These are phyloP conservation scores for Tauraco erythrolophus DNA, from an alignment of 2,113 vertebrate species.

Conservation along the genomic window DNA sequence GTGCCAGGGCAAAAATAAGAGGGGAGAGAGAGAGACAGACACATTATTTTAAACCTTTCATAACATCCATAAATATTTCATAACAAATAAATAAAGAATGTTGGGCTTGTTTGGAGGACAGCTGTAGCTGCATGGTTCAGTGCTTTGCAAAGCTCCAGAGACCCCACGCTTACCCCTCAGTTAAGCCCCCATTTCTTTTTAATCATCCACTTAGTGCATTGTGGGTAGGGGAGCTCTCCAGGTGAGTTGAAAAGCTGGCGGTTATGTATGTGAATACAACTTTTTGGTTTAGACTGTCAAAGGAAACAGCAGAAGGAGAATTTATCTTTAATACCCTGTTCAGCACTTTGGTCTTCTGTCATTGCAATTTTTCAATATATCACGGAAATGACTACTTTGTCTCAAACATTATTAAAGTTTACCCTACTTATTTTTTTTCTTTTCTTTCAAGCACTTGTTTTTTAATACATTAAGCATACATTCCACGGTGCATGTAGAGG, in stretches of 20 bases:
- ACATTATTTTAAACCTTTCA: constrained; percentile 99
- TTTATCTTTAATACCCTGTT: not conserved
- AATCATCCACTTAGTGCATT: constrained; percentile 99
- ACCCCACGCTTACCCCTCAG: constrained; percentile 90
- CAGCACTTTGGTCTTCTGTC: not conserved
- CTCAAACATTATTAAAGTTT: not conserved
- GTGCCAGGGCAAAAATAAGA: constrained; percentile 82
- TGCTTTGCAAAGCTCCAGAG: constrained; percentile 89
- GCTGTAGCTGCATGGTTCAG: constrained; percentile 95
- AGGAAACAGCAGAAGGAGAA: constrained; percentile 31
- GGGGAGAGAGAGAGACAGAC: constrained; percentile 80
- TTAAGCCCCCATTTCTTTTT: constrained; percentile 99
- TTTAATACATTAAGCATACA: not conserved
- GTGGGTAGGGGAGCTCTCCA: constrained; percentile 92
- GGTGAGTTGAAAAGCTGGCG: constrained; percentile 86
- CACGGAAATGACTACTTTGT: not conserved
- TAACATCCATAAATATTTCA: constrained; percentile 99
- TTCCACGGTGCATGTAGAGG: not conserved
- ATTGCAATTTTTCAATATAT: constrained; percentile 1
- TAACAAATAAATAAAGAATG: constrained; percentile 99
- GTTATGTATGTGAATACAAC: constrained; percentile 65
- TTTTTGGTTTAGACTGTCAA: constrained; percentile 58
- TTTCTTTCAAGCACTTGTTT: not conserved
- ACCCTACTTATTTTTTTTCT: not conserved
- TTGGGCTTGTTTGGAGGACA: constrained; percentile 98